These are phyloP conservation scores for Castor canadensis DNA, from an alignment of 2,113 vertebrate species.

Conservation along the genomic window DNA sequence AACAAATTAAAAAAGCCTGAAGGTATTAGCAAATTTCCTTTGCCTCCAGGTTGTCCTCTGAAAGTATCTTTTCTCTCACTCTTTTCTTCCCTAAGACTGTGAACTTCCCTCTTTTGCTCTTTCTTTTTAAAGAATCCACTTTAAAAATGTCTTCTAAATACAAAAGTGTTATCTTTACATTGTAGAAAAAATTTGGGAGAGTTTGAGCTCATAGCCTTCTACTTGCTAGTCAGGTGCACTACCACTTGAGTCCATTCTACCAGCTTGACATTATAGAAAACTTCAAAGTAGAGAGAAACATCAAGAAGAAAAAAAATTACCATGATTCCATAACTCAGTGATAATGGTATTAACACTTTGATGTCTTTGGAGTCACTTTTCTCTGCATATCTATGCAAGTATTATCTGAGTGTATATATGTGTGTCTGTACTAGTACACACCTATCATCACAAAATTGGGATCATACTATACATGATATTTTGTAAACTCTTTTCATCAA, in stretches of 20 bases:
- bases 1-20: neutral
- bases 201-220: no score
- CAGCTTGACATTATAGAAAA: neutral
- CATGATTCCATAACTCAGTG: neutral
- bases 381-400: neutral
- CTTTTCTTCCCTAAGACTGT: neutral
- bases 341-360: neutral
- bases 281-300: neutral
- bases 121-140: neutral
- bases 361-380: neutral
- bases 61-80: neutral
- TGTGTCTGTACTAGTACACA: neutral
- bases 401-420: neutral
- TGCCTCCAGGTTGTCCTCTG: neutral
- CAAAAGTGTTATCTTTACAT: neutral
- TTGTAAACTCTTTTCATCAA: slow-evolving; percentile 37
- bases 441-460: neutral
- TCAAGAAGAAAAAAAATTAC: slow-evolving; percentile 19
- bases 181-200: no score
- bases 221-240: no score
- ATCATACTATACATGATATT: neutral
- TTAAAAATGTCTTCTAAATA: slow-evolving; percentile 27
- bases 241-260: no score
- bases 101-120: neutral
- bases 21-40: neutral